These are phyloP conservation scores for Thermophis baileyi DNA, from an alignment of 2,113 vertebrate species.

Conservation along the genomic window DNA sequence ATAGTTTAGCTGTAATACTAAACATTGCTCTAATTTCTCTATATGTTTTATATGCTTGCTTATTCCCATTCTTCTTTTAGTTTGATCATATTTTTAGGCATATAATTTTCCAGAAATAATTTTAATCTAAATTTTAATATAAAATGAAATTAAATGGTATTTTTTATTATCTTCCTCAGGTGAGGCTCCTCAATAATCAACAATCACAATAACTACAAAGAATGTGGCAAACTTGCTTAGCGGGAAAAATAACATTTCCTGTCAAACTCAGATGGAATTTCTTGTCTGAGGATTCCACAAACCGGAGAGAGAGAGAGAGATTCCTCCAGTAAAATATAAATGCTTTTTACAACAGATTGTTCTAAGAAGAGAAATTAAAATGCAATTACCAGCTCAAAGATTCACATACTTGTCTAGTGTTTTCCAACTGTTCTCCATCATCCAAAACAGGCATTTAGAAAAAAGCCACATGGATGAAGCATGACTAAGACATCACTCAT, in stretches of 20 bases:
- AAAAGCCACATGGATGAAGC: background rate
- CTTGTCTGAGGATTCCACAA: background rate
- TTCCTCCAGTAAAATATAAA: constrained; percentile 17
- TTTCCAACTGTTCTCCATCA: background rate
- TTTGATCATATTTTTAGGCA: background rate
- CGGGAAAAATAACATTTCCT: background rate
- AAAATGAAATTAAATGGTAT: constrained; percentile 18
- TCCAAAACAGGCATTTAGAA: background rate
- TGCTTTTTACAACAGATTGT: background rate
- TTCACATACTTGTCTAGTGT: background rate
- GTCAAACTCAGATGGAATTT: background rate
- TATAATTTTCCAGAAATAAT: constrained; percentile 5
- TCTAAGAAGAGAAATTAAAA: constrained; percentile 12
- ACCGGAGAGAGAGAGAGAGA: background rate
- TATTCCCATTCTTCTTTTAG: background rate
- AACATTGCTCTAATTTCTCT: background rate
- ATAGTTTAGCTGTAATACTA: background rate
- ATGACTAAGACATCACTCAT: background rate
- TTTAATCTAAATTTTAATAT: background rate
- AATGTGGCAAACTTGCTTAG: background rate
- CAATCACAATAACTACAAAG: background rate
- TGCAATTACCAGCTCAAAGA: constrained; percentile 17
- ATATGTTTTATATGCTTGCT: background rate
- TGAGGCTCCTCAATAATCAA: background rate
- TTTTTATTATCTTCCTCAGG: constrained; percentile 7